A percentile compares a stretch with the other conserved stretches of the same genome.
Conservation (phyloP, 2,888 invertebrate genomes). For the Synergus japonicus region DNA sequence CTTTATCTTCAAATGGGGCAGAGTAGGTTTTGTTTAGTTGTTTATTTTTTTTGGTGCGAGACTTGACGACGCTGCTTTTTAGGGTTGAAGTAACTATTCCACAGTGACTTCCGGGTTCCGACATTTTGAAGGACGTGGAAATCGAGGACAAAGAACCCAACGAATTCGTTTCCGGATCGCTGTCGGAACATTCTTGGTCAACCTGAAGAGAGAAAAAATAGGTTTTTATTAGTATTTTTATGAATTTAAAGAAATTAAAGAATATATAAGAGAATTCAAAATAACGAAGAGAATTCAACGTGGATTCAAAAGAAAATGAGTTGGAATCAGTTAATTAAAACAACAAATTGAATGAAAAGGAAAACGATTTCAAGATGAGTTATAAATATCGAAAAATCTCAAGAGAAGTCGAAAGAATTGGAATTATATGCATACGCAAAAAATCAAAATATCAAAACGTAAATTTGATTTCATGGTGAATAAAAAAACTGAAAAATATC, state of each 20-base stretch:
- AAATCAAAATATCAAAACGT: too few species aligned
- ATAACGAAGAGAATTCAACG: too few species aligned
- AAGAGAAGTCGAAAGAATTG: too few species aligned
- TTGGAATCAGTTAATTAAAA: too few species aligned
- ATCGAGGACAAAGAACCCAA: constrained; percentile 51
- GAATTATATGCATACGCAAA: too few species aligned
- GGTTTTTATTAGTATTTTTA: background rate
- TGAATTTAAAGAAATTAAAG: background rate
- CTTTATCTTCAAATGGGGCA: constrained; percentile 49
- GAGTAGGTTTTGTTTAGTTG: background rate
- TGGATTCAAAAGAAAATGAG: too few species aligned
- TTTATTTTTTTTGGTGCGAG: background rate
- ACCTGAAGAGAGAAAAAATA: background rate
- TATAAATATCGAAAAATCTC: too few species aligned
- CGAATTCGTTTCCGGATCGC: constrained; percentile 25
- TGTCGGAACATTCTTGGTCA: background rate
- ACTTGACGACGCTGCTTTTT: constrained; percentile 36
- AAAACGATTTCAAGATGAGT: too few species aligned
- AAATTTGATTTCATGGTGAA: too few species aligned
- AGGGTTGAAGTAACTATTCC: constrained; percentile 47
- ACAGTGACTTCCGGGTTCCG: constrained; percentile 58
- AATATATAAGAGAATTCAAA: too few species aligned
- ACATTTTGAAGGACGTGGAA: constrained; percentile 57
- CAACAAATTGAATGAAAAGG: too few species aligned
- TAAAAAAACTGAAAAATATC: too few species aligned